phyloP scores from a whole-genome alignment of 2,113 vertebrate genomes.

The Cinclus cinclus region DNA sequence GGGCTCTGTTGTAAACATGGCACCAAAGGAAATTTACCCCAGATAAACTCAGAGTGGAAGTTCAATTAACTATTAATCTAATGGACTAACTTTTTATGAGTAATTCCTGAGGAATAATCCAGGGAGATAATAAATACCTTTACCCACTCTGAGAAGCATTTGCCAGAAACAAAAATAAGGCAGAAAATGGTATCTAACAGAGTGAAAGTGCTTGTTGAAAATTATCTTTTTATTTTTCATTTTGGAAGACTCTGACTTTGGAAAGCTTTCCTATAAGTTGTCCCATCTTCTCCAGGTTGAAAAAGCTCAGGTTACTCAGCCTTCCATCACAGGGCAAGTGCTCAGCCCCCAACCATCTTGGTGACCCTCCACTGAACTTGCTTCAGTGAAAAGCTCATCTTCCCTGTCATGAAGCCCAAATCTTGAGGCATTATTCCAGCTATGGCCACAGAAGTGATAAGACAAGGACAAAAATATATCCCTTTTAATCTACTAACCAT shows the following conservation, averaged over 20 bases:
- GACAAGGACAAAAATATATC: background rate
- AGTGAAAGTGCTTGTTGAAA: background rate
- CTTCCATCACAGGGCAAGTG: background rate
- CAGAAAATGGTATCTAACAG: background rate
- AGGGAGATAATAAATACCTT: background rate
- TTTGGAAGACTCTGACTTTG: background rate
- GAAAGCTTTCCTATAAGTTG: background rate
- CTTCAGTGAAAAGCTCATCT: background rate
- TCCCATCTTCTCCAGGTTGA: background rate
- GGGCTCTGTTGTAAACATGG: constrained; percentile 7
- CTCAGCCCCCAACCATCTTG: background rate
- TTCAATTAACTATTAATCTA: background rate
- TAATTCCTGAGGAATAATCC: background rate
- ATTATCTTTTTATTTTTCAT: background rate
- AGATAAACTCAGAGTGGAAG: background rate
- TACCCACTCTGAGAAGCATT: background rate
- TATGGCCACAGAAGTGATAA: background rate
- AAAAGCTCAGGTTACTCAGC: background rate
- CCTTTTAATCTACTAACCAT: background rate
- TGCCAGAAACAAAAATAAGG: background rate
- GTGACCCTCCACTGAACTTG: background rate
- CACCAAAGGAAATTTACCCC: background rate
- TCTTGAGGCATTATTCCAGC: background rate
- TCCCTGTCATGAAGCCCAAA: background rate
- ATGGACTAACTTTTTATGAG: background rate